Percentiles rank a stretch among this genome's conserved stretches.
Conservation (phyloP, 2,113 vertebrate species). For the Ptychochromis oligacanthus region DNA sequence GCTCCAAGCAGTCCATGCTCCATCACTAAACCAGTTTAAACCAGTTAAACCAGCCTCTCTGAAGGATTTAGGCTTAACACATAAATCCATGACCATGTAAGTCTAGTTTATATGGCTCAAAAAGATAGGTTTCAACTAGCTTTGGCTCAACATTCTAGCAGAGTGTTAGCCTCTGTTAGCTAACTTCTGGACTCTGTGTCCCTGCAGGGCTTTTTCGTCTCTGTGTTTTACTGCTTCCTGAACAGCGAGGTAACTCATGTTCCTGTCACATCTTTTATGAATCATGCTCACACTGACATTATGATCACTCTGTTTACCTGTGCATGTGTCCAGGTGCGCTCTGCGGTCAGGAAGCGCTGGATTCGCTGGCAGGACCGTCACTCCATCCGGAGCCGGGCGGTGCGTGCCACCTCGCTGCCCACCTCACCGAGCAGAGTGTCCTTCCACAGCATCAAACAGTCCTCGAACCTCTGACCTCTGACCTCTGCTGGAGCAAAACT, state of each 20-base stretch:
- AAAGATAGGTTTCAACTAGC: too few relatives aligned
- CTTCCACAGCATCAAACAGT: conserved; percentile 66
- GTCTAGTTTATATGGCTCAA: too few relatives aligned
- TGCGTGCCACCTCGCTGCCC: conserved; percentile 47
- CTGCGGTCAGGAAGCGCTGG: conserved; percentile 54
- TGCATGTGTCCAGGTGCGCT: conserved; percentile 35
- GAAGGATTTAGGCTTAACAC: too few relatives aligned
- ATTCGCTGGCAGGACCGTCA: conserved; percentile 61
- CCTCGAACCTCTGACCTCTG: conserved; percentile 50
- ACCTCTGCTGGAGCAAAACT: background rate
- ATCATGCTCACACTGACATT: background rate
- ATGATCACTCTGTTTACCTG: background rate
- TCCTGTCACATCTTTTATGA: background rate
- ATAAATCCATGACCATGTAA: too few relatives aligned
- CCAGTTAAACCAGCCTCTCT: too few relatives aligned
- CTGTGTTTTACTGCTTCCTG: conserved; percentile 63
- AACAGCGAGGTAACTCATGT: conserved; percentile 51
- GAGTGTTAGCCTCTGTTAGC: background rate
- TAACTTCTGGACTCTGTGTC: background rate
- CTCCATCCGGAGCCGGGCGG: conserved; percentile 47
- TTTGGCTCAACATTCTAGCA: too few relatives aligned
- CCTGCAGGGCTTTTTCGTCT: conserved; percentile 61
- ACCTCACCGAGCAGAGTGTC: conserved; percentile 56
- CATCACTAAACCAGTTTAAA: too few relatives aligned
- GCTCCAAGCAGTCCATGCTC: too few relatives aligned